A percentile compares a stretch with the other conserved stretches of the same genome.
These are phyloP conservation scores for Acestrorhynchus altus DNA, from an alignment of 2,797 vertebrate species.

Conservation along the genomic window DNA sequence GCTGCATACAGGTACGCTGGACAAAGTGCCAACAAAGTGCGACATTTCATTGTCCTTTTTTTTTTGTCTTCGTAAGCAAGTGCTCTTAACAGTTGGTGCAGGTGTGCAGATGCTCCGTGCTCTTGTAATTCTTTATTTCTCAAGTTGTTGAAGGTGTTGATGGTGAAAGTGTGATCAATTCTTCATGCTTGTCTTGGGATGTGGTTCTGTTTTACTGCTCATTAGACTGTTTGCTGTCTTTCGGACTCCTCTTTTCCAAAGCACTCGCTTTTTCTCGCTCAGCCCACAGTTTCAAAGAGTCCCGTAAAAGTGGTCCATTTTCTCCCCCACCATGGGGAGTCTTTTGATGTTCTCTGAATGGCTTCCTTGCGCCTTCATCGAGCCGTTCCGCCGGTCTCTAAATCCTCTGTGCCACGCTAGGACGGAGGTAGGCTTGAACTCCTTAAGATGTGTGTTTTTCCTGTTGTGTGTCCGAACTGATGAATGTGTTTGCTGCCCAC, in stretches of 20 bases:
- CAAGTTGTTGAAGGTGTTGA: not conserved
- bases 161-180: not conserved
- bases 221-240: not conserved
- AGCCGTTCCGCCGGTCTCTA: constrained; percentile 30
- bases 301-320: not conserved
- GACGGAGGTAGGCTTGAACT: not conserved
- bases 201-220: not conserved
- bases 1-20: constrained; percentile 13
- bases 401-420: constrained; percentile 2
- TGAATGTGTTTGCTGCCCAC: too few relatives aligned
- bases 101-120: too few relatives aligned
- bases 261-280: not conserved
- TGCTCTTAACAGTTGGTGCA: not conserved
- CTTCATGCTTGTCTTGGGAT: not conserved
- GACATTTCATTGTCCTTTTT: not conserved
- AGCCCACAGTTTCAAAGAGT: not conserved
- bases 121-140: not conserved
- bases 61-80: too few relatives aligned
- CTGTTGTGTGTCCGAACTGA: not conserved
- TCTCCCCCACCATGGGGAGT: constrained; percentile 10
- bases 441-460: not conserved
- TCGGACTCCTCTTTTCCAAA: not conserved
- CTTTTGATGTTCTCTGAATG: constrained; percentile 48
- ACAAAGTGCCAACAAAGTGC: not conserved
- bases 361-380: constrained; percentile 7